Evolutionary conservation across 2,113 vertebrate species (phyloP).

Genomic region (Numida meleagris): DNA sequence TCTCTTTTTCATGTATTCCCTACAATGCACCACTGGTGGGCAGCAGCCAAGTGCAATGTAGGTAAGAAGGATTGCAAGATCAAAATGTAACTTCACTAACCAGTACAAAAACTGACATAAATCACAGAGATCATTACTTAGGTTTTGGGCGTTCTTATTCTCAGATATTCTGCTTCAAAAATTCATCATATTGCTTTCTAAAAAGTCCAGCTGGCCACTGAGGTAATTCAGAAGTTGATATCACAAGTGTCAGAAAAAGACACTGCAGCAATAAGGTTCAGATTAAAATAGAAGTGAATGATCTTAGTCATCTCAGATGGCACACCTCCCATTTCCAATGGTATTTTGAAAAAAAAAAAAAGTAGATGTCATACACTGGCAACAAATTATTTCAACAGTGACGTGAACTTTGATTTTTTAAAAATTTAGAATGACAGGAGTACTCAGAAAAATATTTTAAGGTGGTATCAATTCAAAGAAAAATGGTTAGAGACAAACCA

Average conservation of each 20-base stretch:
- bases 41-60: constrained; percentile 55
- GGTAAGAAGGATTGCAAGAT: not conserved
- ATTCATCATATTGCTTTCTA: not conserved
- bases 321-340: not conserved
- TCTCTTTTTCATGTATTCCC: constrained; percentile 53
- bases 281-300: not conserved
- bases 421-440: not conserved
- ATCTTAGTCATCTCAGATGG: not conserved
- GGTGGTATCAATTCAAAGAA: not conserved
- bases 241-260: not conserved
- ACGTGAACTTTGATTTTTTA: not conserved
- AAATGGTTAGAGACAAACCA: not conserved
- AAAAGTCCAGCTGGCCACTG: not conserved
- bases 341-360: not conserved
- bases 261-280: not conserved
- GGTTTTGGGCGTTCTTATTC: not conserved
- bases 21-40: constrained; percentile 68
- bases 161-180: not conserved
- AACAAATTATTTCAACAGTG: not conserved
- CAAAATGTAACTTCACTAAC: not conserved
- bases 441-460: not conserved
- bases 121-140: not conserved
- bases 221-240: not conserved
- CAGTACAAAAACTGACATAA: not conserved
- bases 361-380: rapidly evolving